Evolutionary conservation across 2,888 invertebrate genomes (phyloP), one percentile per base, ranked within the genome.

Genomic region (Tenthredo mesomela): DNA sequence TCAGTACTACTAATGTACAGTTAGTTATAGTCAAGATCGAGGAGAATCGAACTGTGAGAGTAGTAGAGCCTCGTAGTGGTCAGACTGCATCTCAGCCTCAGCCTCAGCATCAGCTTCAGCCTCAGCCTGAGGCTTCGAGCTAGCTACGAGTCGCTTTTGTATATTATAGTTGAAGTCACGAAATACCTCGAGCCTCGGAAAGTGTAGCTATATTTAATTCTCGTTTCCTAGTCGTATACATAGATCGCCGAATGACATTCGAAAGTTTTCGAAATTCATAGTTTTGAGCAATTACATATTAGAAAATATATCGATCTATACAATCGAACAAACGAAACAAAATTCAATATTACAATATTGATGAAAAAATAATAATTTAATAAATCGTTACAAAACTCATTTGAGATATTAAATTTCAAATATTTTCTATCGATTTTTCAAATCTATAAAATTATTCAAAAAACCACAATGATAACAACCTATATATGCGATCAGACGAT

Each of bases 21-120:
- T 50, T 7, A 50, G 29, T 9, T 54, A 54, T 33, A 25, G 21
- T 2, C 7, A 18, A 29, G 12, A 47, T 77, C n/a, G 77, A 77
- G 29, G 54, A 67, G 33, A 33, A 67, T 67, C 61, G 5, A 61
- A 33, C 37, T 21, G 58, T 9, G 61, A 80, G 61, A 80, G 80
- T 80, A 40, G 80, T 61, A n/a, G 61, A 61, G 40, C 61, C 58
- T 61, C 58, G 61, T 61, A 80, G 40, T 15, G 80, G 58, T 80
- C 80, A 80, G 80, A 80, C 80, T 61, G 61, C 80, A 40, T 3
- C n/a, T 2, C 7, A 40, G 58, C 61, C 61, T 37, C 37, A 37
- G 37, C 37, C 7, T 37, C 7, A 37, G 37, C 37, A 0, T 37
- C 0, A 37, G 37, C 37, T 5, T 33, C 33, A 33, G 33, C n/a